Evolutionary conservation across 2,888 invertebrate genomes (phyloP), one percentile per base, ranked within the genome.

Genomic region (Caradrina kadenii): DNA sequence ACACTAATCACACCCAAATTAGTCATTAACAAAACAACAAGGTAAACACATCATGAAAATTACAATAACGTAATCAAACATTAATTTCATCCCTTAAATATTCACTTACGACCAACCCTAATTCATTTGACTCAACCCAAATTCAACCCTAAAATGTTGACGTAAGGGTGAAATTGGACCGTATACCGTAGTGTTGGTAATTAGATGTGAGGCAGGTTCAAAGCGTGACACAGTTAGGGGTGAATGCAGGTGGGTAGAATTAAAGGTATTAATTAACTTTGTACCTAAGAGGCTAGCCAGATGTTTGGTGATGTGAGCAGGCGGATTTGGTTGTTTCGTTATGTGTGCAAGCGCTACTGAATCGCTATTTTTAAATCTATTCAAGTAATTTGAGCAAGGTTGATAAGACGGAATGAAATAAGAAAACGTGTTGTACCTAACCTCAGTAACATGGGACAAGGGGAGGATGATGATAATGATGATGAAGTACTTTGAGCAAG

Each of bases 221-320:
- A 81, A 81, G 79, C 70, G 73, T 67, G 79, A 76, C 77, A 81
- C 68, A 75, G 61, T 82, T 79, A 69, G 66, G 73, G 63, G 58
- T 68, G 83, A 79, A 76, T 71, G 76, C 76, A 77, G 72, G 67
- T 74, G 71, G 73, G 63, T 54, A 50, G 74, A 73, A 79, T 77
- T 79, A 69, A 22, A 64, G 67, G 74, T 75, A 81, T 81, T 83
- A 83, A 83, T 83, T 83, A 79, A 72, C 69, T 79, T 68, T 48
- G 68, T 54, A 54, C 61, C 69, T 72, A 60, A 63, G 70, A 70
- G 65, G 55, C 52, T 31, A 22, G 66, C 70, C 59, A 63, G 59
- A 76, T 59, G 69, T 54, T 64, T 64, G 53, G 2, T 19, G 31
- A 39, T 19, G 50, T 48, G 26, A 50, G 60, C 17, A 53, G 42